A percentile compares a stretch with the other conserved stretches of the same genome.
phyloP scores from a whole-genome alignment of 2,113 vertebrate species.

The Heterotis niloticus region DNA sequence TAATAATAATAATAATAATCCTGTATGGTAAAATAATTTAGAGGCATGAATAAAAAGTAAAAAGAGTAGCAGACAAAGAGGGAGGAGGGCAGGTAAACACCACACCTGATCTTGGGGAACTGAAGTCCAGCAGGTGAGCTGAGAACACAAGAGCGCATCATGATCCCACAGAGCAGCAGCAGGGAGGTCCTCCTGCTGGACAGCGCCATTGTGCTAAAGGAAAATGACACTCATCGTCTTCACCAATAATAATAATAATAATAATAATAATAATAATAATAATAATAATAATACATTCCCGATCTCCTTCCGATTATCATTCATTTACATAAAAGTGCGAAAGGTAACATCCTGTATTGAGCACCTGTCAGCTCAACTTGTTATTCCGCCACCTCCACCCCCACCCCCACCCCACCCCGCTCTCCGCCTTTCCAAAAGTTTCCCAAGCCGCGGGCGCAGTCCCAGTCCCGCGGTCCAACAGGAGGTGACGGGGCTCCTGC shows the following conservation, averaged over 20 bases:
- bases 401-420: too few relatives aligned
- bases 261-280: neutral
- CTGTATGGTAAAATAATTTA: neutral
- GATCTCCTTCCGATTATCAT: neutral
- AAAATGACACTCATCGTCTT: conserved; percentile 17
- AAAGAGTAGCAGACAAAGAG: too few relatives aligned
- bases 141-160: conserved; percentile 73
- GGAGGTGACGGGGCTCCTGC: too few relatives aligned
- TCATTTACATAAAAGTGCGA: too few relatives aligned
- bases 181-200: conserved; percentile 77
- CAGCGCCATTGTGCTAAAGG: conserved; percentile 83
- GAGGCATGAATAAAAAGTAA: neutral
- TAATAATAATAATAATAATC: too few relatives aligned
- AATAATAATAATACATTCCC: neutral
- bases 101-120: conserved; percentile 72
- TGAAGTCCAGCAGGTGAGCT: conserved; percentile 70
- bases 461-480: too few relatives aligned
- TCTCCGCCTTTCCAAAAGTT: too few relatives aligned
- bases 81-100: neutral
- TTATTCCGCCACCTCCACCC: too few relatives aligned
- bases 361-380: too few relatives aligned
- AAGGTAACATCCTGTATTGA: too few relatives aligned
- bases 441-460: too few relatives aligned
- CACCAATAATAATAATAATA: neutral
- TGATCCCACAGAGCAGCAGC: conserved; percentile 71